Base-by-base conservation (phyloP, 2,797 vertebrate species). In the Miichthys miiuy region DNA sequence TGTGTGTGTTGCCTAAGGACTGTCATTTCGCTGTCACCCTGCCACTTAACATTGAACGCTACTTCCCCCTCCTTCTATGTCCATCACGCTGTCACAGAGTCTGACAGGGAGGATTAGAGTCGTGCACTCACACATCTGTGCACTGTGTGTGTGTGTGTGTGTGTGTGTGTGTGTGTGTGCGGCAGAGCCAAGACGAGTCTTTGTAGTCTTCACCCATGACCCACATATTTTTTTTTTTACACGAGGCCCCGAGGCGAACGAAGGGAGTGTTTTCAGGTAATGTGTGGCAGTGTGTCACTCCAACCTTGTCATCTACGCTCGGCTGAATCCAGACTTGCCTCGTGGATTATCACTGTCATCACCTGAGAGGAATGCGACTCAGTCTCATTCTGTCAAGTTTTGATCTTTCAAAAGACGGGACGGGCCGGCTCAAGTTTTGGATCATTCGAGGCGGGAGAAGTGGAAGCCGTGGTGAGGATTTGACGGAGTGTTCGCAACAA, bases 41-140 rank as follows among this genome's bases (percentile, higher is more conserved):
- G 79, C 85, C 88, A 88, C 89, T 88, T 90, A 83, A 84, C 84
- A 73, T n/a, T 60, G 78, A 86, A 51, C 57, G 9, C 72, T 14
- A n/a, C 75, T 63, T 70, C 77, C 81, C 73, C 75, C 73, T 51
- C 82, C 60, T 72, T 83, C 79, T 61, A 42, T 80, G 87, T 93
- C 91, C 68, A 82, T 93, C 93, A 93, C 5, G 55, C 65, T 87
- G 90, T 90, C 89, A 87, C 52, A 18, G 4, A 61, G 60, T 80
- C 80, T 89, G 88, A 82, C 87, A 87, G 84, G n/a, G 54, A 77
- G 89, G 90, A 92, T 89, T 92, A 92, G 74, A 85, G 83, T 72
- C 27, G 65, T 12, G 72, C 61, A 88, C 60, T 16, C 72, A 58
- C 23, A 68, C 42, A 71, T 86, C 57, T 74, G 68, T 72, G 72